Conservation (phyloP, 2,113 vertebrate genomes). For the Callopanchax toddi region DNA sequence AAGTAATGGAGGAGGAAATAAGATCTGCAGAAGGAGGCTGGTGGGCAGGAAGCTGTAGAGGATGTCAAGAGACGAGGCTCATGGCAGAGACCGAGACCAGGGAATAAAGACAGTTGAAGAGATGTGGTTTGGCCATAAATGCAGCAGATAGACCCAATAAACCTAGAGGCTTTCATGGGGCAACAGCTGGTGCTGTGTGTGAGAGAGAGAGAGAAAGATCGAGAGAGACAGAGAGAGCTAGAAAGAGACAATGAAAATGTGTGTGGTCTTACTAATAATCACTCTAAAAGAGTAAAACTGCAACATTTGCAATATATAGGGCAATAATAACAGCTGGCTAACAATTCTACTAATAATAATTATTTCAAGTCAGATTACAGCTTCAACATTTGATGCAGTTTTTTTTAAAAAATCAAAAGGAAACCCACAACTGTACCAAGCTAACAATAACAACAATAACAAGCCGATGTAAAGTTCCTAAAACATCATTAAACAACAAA, state of each 20-base stretch:
- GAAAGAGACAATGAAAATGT: neutral
- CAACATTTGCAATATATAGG: constrained; percentile 5
- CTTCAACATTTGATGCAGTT: no score
- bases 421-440: no score
- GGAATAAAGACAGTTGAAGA: constrained; percentile 54
- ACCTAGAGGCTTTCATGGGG: constrained; percentile 45
- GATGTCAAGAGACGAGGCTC: constrained; percentile 38
- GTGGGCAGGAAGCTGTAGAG: constrained; percentile 29
- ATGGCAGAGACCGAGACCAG: constrained; percentile 19
- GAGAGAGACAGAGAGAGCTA: neutral
- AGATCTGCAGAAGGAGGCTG: constrained; percentile 12
- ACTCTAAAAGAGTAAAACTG: constrained; percentile 16
- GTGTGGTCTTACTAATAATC: constrained; percentile 39
- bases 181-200: constrained; percentile 44
- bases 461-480: no score
- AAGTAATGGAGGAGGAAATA: constrained; percentile 24
- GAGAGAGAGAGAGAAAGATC: constrained; percentile 1
- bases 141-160: constrained; percentile 66
- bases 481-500: no score
- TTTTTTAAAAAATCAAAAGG: no score
- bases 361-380: no score
- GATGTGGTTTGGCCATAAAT: constrained; percentile 62
- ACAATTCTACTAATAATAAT: no score
- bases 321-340: neutral
- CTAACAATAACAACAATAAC: no score